These are phyloP conservation scores for Salminus brasiliensis DNA, from an alignment of 2,113 vertebrate genomes.

Conservation along the genomic window DNA sequence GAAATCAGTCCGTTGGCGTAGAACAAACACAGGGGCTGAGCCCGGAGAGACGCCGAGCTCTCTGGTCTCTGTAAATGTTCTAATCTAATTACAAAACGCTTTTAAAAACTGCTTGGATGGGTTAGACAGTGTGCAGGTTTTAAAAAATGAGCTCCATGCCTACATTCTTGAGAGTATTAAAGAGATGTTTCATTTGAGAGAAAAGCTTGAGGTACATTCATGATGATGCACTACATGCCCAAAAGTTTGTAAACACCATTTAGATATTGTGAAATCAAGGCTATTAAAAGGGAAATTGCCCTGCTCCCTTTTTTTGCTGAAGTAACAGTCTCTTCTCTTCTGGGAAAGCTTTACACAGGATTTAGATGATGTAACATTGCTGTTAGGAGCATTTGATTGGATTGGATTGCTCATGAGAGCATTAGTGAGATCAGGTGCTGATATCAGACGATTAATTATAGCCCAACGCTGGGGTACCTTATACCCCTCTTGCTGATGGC, in stretches of 20 bases:
- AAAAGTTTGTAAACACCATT: background rate
- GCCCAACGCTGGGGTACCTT: too few species aligned
- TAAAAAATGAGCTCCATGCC: background rate
- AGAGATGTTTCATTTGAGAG: slow-evolving; percentile 26
- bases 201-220: slow-evolving; percentile 42
- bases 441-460: too few species aligned
- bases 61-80: background rate
- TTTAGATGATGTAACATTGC: too few species aligned
- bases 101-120: background rate
- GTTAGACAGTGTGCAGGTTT: background rate
- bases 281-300: too few species aligned
- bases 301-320: too few species aligned
- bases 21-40: slow-evolving; percentile 6
- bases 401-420: too few species aligned
- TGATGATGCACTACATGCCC: background rate
- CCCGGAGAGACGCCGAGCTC: background rate
- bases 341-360: too few species aligned
- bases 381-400: too few species aligned
- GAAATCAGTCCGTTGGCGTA: background rate
- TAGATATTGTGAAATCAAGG: background rate
- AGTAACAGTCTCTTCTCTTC: too few species aligned
- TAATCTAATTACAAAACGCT: background rate
- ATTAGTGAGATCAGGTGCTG: too few species aligned
- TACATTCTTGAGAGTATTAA: slow-evolving; percentile 61
- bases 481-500: too few species aligned